Evolutionary conservation across 2,888 invertebrate genomes (phyloP).

Genomic region (Microdon myrmicae): DNA sequence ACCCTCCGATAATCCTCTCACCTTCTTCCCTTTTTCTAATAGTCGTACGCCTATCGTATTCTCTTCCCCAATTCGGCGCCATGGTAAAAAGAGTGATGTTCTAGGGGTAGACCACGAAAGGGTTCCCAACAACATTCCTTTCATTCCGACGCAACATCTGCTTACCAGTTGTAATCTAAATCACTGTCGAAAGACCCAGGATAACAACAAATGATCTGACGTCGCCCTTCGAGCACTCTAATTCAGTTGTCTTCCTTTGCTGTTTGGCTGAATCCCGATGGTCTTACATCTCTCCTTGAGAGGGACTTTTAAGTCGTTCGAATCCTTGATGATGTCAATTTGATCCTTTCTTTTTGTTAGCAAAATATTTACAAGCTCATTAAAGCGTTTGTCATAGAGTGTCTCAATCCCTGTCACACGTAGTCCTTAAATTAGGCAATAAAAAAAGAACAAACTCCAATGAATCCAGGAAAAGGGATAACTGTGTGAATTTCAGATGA

Average conservation of each 20-base stretch:
- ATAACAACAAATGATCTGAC: conserved; percentile 16
- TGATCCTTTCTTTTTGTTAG: conserved; percentile 26
- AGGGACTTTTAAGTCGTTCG: too few species aligned
- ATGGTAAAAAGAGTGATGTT: too few species aligned
- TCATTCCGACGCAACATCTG: conserved; percentile 26
- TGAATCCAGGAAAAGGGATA: conserved; percentile 21
- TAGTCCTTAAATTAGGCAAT: conserved; percentile 44
- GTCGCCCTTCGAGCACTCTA: too few species aligned
- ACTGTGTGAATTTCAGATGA: conserved; percentile 32
- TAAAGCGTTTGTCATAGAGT: conserved; percentile 28
- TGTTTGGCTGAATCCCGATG: too few species aligned
- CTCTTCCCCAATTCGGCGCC: too few species aligned
- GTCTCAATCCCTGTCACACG: conserved; percentile 29
- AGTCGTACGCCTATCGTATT: too few species aligned
- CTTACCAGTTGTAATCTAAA: conserved; percentile 34
- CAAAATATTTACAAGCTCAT: conserved; percentile 53
- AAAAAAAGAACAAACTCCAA: conserved; percentile 23
- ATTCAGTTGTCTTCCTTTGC: too few species aligned
- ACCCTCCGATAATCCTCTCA: too few species aligned
- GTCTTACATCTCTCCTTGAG: too few species aligned
- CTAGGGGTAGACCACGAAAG: too few species aligned
- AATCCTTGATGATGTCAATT: conserved; percentile 15
- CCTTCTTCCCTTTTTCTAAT: too few species aligned
- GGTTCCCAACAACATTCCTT: too few species aligned
- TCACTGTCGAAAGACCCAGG: conserved; percentile 23